Evolutionary conservation across 2,888 invertebrate genomes (phyloP).

Genomic region (Conistra vaccinii): DNA sequence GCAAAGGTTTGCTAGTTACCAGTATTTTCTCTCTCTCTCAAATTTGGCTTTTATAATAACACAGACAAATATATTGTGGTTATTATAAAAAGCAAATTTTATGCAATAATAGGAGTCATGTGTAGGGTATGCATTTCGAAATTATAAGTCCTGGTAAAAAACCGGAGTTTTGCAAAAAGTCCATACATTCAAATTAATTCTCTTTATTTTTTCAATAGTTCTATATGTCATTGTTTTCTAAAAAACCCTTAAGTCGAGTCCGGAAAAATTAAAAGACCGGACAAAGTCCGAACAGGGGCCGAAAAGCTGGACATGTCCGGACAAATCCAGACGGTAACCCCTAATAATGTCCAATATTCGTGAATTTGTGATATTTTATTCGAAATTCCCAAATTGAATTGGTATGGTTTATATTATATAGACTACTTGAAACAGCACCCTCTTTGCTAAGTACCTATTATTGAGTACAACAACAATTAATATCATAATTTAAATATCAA

Average conservation of each 20-base stretch:
- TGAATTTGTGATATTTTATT: background rate
- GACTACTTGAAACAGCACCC: background rate
- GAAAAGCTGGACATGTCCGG: background rate
- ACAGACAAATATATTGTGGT: too few relatives aligned
- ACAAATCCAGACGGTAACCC: background rate
- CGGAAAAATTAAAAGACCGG: background rate
- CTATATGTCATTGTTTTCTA: too few relatives aligned
- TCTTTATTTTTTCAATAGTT: background rate
- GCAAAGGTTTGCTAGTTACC: constrained; percentile 4
- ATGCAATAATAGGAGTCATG: background rate
- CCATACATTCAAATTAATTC: background rate
- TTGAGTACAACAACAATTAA: constrained; percentile 3
- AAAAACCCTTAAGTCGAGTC: background rate
- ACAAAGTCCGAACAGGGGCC: background rate
- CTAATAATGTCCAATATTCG: background rate
- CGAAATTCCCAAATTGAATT: too few relatives aligned
- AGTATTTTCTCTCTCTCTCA: background rate
- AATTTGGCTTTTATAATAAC: too few relatives aligned
- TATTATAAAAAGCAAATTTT: background rate
- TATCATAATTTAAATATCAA: background rate
- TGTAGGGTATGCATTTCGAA: background rate
- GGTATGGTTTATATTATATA: too few relatives aligned
- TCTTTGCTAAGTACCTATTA: background rate
- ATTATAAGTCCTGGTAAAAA: too few relatives aligned
- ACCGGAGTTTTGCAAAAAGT: background rate